Conservation (phyloP, 2,113 vertebrate genomes). For the Oreocharis arfaki region DNA sequence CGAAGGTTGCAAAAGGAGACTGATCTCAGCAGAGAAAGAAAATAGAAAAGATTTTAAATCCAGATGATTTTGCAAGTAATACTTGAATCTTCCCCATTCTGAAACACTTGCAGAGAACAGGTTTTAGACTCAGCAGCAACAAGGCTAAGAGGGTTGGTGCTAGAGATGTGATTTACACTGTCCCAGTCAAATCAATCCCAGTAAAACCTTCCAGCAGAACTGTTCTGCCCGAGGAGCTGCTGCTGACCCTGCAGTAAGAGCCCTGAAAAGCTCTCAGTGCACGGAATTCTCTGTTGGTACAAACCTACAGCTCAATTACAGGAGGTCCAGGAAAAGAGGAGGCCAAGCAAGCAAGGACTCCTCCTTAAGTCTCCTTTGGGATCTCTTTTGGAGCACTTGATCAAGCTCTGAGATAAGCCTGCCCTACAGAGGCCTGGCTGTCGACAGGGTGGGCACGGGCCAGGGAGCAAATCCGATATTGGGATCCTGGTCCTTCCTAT, state of each 20-base stretch:
- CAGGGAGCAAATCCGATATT: neutral
- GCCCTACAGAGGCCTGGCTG: neutral
- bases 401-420: neutral
- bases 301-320: neutral
- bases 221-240: neutral
- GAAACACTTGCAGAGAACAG: neutral
- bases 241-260: neutral
- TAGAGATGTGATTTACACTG: neutral
- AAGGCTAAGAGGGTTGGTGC: neutral
- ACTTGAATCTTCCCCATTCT: neutral
- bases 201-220: neutral
- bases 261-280: neutral
- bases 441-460: neutral
- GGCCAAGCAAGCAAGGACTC: neutral
- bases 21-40: neutral
- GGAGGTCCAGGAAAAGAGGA: neutral
- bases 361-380: neutral
- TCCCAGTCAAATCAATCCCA: neutral
- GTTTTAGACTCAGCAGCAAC: neutral
- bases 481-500: neutral
- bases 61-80: neutral
- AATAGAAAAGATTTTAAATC: neutral
- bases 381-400: neutral
- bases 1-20: neutral
- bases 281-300: fast-evolving